Base-by-base conservation (phyloP, 2,797 vertebrate species). In the Pelodytes ibericus region DNA sequence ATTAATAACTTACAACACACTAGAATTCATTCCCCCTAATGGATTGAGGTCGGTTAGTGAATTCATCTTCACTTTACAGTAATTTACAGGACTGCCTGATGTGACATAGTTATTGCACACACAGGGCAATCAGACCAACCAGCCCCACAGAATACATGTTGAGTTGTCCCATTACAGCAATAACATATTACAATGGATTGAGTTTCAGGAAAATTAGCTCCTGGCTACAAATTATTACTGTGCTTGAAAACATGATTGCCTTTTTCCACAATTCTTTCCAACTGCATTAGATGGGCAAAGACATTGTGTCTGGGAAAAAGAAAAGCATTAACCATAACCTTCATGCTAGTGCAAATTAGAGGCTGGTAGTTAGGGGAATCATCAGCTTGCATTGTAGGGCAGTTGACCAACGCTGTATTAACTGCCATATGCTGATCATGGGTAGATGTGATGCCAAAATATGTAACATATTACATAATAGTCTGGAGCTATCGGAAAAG, bases 201-300 rank as follows among this genome's bases (percentile, higher is more conserved):
- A 71, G 92, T 97, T 98, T 95, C 95, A 90, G 90, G 94, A 94
- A 95, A 96, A 96, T 97, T 96, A 96, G 93, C 94, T 94, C 93
- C 94, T 93, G 93, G 91, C 88, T 90, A 82, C 89, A 91, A 91
- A 95, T 96, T 96, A 96, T 95, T 92, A 92, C 91, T 88, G 88
- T 91, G 92, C 94, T 90, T 91, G 91, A 91, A 89, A 93, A 91
- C 92, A 92, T 92, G 88, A 87, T 77, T 86, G 84, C 83, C 81
- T 83, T 81, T 81, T 81, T 75, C 84, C 82, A 61, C 53, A 49
- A 70, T 76, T 70, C 47, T 80, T 86, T 63, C 65, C 74, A 70
- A 63, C 47, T 63, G 58, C 15, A 56, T 26, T 63, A 63, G 47
- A 70, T 30, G 58, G 18, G 31, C 41, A 70, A 56, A 76, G 58